Conservation (phyloP, 2,888 invertebrate species). For the Microctonus hyperodae region DNA sequence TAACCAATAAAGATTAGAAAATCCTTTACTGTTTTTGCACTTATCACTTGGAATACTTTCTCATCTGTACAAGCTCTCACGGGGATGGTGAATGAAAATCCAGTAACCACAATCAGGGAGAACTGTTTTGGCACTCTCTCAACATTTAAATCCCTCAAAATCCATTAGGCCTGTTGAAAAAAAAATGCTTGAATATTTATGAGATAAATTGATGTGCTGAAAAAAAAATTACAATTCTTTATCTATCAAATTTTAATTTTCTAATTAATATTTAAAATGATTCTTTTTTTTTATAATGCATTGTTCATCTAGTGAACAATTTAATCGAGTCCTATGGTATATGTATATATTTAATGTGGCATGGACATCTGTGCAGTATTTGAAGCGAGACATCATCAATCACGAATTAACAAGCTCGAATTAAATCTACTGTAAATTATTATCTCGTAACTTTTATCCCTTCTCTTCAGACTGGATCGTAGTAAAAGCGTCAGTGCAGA, state of each 20-base stretch:
- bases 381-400: conserved; percentile 33
- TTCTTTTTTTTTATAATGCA: no score
- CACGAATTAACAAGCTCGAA: conserved; percentile 41
- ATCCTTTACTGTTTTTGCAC: conserved; percentile 30
- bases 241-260: no score
- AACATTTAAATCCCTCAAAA: conserved; percentile 17
- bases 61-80: conserved; percentile 59
- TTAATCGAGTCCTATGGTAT: not conserved
- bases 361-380: not conserved
- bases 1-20: conserved; percentile 58
- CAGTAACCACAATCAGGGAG: conserved; percentile 48
- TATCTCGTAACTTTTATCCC: conserved; percentile 24
- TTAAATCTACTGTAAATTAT: conserved; percentile 43
- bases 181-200: not conserved
- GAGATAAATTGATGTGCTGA: no score
- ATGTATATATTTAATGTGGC: not conserved
- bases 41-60: conserved; percentile 34
- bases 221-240: not conserved
- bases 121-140: conserved; percentile 5
- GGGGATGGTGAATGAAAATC: conserved; percentile 54
- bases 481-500: not conserved
- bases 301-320: not conserved
- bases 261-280: no score
- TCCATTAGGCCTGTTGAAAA: not conserved
- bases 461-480: not conserved